Conservation (phyloP, 2,113 vertebrate species). For the Synchiropus splendidus region DNA sequence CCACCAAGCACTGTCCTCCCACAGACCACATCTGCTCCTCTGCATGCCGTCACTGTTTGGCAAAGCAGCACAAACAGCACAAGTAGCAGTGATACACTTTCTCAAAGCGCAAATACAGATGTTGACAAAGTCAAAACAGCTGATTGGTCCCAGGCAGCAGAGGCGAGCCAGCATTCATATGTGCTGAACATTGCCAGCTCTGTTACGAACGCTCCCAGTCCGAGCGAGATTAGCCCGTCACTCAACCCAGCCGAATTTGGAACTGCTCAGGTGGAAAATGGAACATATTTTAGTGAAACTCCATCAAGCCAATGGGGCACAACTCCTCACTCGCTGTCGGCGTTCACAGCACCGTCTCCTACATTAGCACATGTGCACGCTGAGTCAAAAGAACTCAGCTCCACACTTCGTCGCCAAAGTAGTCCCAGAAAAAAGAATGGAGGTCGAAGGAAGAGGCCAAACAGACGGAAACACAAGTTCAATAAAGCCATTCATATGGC, state of each 20-base stretch:
- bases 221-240: constrained; percentile 7
- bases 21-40: constrained; percentile 49
- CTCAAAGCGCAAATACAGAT: constrained; percentile 26
- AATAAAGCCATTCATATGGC: constrained; percentile 14
- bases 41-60: constrained; percentile 23
- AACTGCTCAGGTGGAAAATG: constrained; percentile 13
- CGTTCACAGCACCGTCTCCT: constrained; percentile 18
- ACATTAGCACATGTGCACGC: constrained; percentile 3
- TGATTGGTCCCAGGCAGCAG: constrained; percentile 12
- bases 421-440: constrained; percentile 57
- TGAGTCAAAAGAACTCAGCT: not conserved
- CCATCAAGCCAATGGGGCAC: constrained; percentile 4
- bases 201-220: constrained; percentile 14
- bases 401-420: not conserved
- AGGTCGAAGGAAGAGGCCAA: constrained; percentile 62
- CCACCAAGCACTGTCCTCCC: constrained; percentile 28
- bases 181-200: constrained; percentile 11
- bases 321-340: constrained; percentile 6
- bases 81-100: constrained; percentile 18
- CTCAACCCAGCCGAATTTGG: constrained; percentile 11
- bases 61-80: constrained; percentile 23
- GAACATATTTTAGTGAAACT: constrained; percentile 14
- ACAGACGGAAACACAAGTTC: constrained; percentile 51
- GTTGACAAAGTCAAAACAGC: constrained; percentile 20
- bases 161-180: not conserved